Evolutionary conservation across 2,888 invertebrate species (phyloP).

Genomic region (Coleophora flavipennella): DNA sequence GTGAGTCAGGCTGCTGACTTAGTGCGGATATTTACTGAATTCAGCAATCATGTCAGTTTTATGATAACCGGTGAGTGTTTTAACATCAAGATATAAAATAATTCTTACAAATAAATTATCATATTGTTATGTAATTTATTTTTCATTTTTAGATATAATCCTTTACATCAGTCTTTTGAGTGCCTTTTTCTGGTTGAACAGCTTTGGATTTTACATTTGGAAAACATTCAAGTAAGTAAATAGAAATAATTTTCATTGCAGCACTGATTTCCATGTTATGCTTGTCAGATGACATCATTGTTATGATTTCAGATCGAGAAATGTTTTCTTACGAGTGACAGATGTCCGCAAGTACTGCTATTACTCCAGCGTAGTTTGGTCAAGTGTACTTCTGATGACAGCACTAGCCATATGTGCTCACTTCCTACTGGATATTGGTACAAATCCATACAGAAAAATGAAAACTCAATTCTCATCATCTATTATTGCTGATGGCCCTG

Average conservation of each 20-base stretch:
- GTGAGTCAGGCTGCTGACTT: slow-evolving; percentile 84
- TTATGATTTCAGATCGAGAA: slow-evolving; percentile 76
- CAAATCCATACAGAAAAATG: slow-evolving; percentile 62
- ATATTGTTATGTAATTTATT: slow-evolving; percentile 8
- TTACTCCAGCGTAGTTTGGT: slow-evolving; percentile 87
- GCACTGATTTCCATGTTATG: too few relatives aligned
- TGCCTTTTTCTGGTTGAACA: slow-evolving; percentile 90
- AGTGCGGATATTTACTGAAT: slow-evolving; percentile 84
- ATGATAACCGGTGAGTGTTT: slow-evolving; percentile 79
- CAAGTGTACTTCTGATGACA: slow-evolving; percentile 79
- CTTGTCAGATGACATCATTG: too few relatives aligned
- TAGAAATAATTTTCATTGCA: slow-evolving; percentile 5
- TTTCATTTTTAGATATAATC: slow-evolving; percentile 77
- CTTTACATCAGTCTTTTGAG: slow-evolving; percentile 83
- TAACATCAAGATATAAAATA: too few relatives aligned
- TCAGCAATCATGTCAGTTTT: slow-evolving; percentile 85
- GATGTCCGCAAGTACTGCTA: slow-evolving; percentile 91
- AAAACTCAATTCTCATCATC: slow-evolving; percentile 50
- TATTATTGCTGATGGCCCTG: slow-evolving; percentile 65
- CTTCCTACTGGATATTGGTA: slow-evolving; percentile 81
- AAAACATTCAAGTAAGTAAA: slow-evolving; percentile 82
- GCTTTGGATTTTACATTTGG: slow-evolving; percentile 90
- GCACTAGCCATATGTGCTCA: slow-evolving; percentile 85
- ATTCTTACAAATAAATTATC: too few relatives aligned
- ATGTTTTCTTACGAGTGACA: slow-evolving; percentile 87